These are phyloP conservation scores for Scelioninae gen. 1 DNA, from an alignment of 2,888 invertebrate species.

Conservation along the genomic window DNA sequence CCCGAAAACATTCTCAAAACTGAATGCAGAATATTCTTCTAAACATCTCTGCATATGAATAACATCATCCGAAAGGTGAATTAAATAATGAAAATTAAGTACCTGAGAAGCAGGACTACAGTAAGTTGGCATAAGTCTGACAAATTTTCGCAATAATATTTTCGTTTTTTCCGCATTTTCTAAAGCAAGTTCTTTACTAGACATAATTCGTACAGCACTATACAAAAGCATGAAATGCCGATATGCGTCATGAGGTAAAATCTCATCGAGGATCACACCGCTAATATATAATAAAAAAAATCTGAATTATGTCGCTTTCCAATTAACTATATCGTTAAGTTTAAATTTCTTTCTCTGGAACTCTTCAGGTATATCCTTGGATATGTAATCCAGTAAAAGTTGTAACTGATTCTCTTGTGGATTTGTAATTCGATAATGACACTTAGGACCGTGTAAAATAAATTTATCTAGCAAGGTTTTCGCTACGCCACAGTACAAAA, in stretches of 20 bases:
- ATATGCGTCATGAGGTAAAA: constrained; percentile 59
- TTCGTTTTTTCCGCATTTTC: constrained; percentile 35
- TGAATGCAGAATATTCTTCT: constrained; percentile 46
- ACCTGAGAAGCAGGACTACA: constrained; percentile 44
- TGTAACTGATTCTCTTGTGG: constrained; percentile 43
- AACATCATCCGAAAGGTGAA: constrained; percentile 63
- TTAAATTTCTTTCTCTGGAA: constrained; percentile 63
- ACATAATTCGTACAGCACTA: constrained; percentile 34
- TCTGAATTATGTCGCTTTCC: constrained; percentile 46
- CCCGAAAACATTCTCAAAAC: constrained; percentile 41
- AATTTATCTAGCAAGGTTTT: constrained; percentile 43
- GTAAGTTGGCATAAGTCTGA: constrained; percentile 28
- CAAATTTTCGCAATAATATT: constrained; percentile 43
- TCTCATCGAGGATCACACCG: constrained; percentile 55
- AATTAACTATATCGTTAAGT: constrained; percentile 28
- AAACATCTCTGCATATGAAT: too few species aligned
- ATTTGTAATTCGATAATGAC: constrained; percentile 16
- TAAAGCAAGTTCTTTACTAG: constrained; percentile 34
- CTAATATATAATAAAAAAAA: constrained; percentile 41
- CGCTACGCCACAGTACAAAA: constrained; percentile 50
- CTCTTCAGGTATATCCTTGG: constrained; percentile 29
- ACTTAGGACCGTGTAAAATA: constrained; percentile 12
- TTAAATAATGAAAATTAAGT: constrained; percentile 59
- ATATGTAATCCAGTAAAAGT: constrained; percentile 49
- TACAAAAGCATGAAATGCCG: constrained; percentile 66